phyloP scores from a whole-genome alignment of 2,888 invertebrate genomes.

The Lordiphosa fenestrarum region DNA sequence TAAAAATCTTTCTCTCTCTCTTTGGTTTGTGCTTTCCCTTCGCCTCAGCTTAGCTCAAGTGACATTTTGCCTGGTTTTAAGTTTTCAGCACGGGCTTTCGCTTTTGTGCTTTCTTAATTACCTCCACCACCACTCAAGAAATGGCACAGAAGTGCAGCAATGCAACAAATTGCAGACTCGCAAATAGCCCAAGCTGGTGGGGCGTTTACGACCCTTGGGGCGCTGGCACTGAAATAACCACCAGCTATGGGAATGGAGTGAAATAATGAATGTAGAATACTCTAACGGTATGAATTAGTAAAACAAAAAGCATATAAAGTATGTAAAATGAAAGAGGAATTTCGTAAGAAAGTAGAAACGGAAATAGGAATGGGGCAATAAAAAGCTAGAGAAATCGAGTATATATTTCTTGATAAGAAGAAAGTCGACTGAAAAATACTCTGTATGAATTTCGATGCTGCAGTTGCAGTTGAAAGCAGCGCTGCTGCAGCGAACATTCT shows the following conservation, averaged over 20 bases:
- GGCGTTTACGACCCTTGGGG: slow-evolving; percentile 6
- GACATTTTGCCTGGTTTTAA: slow-evolving; percentile 41
- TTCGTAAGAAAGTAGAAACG: too few relatives aligned
- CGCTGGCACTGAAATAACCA: slow-evolving; percentile 24
- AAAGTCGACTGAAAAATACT: too few relatives aligned
- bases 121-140: slow-evolving; percentile 44
- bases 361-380: too few relatives aligned
- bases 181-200: slow-evolving; percentile 45
- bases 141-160: slow-evolving; percentile 52
- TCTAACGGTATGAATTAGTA: too few relatives aligned
- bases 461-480: too few relatives aligned
- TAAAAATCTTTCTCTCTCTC: slow-evolving; percentile 21
- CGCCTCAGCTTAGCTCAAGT: slow-evolving; percentile 42
- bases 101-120: slow-evolving; percentile 62
- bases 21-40: slow-evolving; percentile 1
- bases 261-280: slow-evolving; percentile 6
- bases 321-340: too few relatives aligned
- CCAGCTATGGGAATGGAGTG: neutral
- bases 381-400: too few relatives aligned
- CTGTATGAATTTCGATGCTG: too few relatives aligned
- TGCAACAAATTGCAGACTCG: slow-evolving; percentile 60
- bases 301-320: too few relatives aligned
- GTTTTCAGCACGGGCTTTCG: slow-evolving; percentile 41
- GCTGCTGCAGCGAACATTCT: too few relatives aligned
- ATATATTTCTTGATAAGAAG: too few relatives aligned